Base-by-base conservation (phyloP, 2,113 vertebrate genomes). In the Laticauda colubrina region DNA sequence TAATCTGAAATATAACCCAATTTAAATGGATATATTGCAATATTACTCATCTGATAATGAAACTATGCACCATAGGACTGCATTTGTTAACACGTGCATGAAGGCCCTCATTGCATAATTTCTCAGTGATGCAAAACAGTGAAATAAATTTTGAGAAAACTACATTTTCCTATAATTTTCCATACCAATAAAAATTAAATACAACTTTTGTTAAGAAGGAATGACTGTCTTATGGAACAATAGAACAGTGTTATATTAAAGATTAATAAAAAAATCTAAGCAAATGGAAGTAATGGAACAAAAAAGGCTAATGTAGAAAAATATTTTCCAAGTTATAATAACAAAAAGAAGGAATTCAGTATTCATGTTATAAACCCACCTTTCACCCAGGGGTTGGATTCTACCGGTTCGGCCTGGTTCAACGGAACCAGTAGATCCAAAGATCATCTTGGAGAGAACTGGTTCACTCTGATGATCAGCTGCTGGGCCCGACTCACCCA, bases 31-130 rank as follows among this genome's bases (percentile, higher is more conserved):
- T 94, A 0, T 93, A 48, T 95, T 95, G 95, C 94, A 96, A 29
- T 85, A 94, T 96, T 96, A 94, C 89, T 95, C 56, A 45, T 96
- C 96, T 95, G 93, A 95, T 95, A 94, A 93, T 90, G 34, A 95
- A 91, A 96, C 92, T 95, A 86, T 95, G 48, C 93, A 90, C 23
- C 96, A 93, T 94, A 94, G 87, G 94, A 91, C 91, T 95, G 54
- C 55, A 96, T 96, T 95, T 93, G 86, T 95, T 93, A 95, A 95
- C 94, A 92, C 90, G 75, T 95, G 91, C 90, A 94, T 91, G 53
- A 90, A 94, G 88, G 93, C 95, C 90, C 2, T 92, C 92, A 69
- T 96, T 95, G 94, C 92, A 90, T 94, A 61, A 93, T 96, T 96
- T 95, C 89, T 89, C 87, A 95, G 89, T 92, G 89, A 55, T 94